Conservation (phyloP, 2,797 vertebrate genomes). For the Ambastaia sidthimunki region DNA sequence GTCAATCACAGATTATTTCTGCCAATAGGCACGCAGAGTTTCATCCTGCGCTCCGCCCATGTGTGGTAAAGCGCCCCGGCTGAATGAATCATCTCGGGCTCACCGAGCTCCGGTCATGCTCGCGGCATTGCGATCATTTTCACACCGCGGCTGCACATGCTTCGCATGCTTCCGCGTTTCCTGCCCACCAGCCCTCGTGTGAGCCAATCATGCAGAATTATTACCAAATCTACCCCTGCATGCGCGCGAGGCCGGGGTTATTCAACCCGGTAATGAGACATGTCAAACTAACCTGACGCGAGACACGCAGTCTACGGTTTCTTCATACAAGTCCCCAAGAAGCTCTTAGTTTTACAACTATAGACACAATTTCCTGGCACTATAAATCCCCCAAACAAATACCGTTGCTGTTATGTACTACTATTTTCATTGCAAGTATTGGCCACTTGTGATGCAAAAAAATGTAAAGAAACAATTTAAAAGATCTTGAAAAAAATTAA, state of each 20-base stretch:
- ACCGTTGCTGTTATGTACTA: not conserved
- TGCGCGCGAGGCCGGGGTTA: conserved; percentile 46
- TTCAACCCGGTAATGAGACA: conserved; percentile 30
- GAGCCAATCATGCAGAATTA: conserved; percentile 55
- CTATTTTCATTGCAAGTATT: not conserved
- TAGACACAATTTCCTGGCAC: conserved; percentile 20
- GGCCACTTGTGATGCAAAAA: no score
- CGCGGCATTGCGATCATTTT: conserved; percentile 76
- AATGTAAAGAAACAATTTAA: not conserved
- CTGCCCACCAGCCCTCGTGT: conserved; percentile 47
- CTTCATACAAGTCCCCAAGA: conserved; percentile 19
- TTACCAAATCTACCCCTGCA: conserved; percentile 50
- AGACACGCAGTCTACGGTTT: conserved; percentile 33
- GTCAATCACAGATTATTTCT: conserved; percentile 72
- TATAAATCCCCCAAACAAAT: conserved; percentile 15
- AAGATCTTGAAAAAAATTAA: not conserved
- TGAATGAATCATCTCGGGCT: conserved; percentile 73
- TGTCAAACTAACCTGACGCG: conserved; percentile 39
- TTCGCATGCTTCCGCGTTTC: conserved; percentile 70
- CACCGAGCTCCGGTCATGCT: conserved; percentile 63
- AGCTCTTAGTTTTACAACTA: not conserved
- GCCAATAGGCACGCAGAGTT: conserved; percentile 71
- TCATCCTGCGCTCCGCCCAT: conserved; percentile 78
- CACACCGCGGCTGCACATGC: conserved; percentile 74
- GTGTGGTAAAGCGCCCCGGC: conserved; percentile 74